Evolutionary conservation across 2,113 vertebrate species (phyloP).

Genomic region (Castor canadensis): DNA sequence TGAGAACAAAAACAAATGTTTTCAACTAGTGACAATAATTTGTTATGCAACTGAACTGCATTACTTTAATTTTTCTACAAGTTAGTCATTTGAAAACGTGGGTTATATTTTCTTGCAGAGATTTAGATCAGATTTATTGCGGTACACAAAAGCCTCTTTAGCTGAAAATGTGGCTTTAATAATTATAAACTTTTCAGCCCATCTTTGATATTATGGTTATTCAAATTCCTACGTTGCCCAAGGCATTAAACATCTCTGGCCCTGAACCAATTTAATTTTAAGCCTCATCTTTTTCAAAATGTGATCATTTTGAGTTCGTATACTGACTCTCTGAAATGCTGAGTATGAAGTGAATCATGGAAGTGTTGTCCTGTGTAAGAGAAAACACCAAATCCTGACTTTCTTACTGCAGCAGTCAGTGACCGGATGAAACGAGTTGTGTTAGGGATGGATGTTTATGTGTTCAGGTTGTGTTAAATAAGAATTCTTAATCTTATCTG

Average conservation of each 20-base stretch:
- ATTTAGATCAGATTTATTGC: not conserved
- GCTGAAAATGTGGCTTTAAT: not conserved
- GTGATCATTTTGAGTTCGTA: not conserved
- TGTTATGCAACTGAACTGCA: not conserved
- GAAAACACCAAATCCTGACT: not conserved
- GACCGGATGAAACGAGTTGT: not conserved
- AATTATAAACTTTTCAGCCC: not conserved
- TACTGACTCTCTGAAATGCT: not conserved
- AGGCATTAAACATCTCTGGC: not conserved
- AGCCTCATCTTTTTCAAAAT: not conserved
- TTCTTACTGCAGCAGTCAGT: not conserved
- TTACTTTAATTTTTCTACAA: not conserved
- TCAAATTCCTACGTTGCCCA: not conserved
- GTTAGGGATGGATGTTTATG: not conserved
- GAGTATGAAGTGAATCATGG: not conserved
- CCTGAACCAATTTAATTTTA: not conserved
- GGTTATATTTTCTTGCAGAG: not conserved
- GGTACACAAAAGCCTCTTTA: not conserved
- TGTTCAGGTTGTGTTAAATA: not conserved
- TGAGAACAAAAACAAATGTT: not conserved
- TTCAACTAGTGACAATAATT: not conserved
- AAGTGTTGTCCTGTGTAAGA: not conserved
- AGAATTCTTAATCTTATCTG: not conserved
- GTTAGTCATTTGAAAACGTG: not conserved
- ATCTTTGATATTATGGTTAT: not conserved